Evolutionary conservation across 2,113 vertebrate species (phyloP).

Genomic region (Paramisgurnus dabryanus): DNA sequence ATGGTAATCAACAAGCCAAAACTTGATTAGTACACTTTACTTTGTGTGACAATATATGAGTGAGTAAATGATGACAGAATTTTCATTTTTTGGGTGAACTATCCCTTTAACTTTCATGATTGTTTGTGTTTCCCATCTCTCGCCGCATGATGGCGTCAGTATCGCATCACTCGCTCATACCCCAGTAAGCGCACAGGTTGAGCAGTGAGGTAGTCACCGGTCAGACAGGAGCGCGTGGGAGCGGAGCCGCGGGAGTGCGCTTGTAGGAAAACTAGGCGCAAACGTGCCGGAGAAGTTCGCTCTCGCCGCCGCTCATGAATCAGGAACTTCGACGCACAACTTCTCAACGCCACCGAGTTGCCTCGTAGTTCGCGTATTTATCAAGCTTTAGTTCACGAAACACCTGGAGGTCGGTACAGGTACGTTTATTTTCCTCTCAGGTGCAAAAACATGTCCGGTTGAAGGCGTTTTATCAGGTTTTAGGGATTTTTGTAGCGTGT

Average conservation of each 20-base stretch:
- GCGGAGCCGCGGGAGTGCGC: slow-evolving; percentile 12
- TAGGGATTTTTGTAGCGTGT: neutral
- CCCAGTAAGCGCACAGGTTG: neutral
- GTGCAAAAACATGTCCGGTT: neutral
- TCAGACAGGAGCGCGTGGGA: neutral
- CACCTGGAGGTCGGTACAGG: slow-evolving; percentile 27
- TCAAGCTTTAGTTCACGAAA: neutral
- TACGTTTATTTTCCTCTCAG: slow-evolving; percentile 10
- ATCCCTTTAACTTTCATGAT: neutral
- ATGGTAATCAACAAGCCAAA: too few species aligned
- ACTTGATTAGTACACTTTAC: too few species aligned
- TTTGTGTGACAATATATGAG: too few species aligned
- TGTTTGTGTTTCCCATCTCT: neutral
- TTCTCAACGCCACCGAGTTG: neutral
- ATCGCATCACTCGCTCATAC: neutral
- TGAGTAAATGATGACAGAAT: too few species aligned
- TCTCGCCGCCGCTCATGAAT: neutral
- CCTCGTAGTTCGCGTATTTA: neutral
- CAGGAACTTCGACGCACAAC: slow-evolving; percentile 10
- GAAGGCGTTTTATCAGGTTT: neutral
- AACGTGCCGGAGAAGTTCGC: slow-evolving; percentile 9
- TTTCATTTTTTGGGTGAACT: too few species aligned
- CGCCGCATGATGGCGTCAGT: slow-evolving; percentile 15
- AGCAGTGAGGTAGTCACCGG: neutral
- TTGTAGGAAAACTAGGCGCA: neutral